Conservation (phyloP, 2,113 vertebrate genomes). For the Reinhardtius hippoglossoides region DNA sequence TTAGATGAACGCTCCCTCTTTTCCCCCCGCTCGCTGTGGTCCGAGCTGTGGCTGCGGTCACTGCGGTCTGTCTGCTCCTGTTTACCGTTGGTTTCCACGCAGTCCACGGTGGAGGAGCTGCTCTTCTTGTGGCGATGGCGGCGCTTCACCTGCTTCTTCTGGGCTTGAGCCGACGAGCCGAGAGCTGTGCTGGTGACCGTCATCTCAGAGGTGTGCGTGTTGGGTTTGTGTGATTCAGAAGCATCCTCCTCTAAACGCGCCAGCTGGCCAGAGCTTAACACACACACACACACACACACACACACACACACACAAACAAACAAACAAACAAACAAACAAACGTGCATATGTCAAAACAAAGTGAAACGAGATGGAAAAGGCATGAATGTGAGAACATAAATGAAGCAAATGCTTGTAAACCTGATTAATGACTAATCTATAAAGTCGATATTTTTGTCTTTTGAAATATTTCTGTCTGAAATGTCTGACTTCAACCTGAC, state of each 20-base stretch:
- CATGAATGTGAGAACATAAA: constrained; percentile 21
- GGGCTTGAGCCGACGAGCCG: constrained; percentile 62
- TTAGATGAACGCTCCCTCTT: constrained; percentile 67
- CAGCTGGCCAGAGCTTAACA: constrained; percentile 83
- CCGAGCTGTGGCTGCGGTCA: constrained; percentile 65
- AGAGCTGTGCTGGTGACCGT: constrained; percentile 80
- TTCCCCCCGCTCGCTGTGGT: constrained; percentile 60
- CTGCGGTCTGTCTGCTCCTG: constrained; percentile 46
- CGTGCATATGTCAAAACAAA: constrained; percentile 17
- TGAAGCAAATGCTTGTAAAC: constrained; percentile 9
- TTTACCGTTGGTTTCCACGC: constrained; percentile 72
- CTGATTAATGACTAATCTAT: neutral
- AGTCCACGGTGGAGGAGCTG: constrained; percentile 74
- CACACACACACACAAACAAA: constrained; percentile 72
- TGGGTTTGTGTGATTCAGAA: constrained; percentile 72
- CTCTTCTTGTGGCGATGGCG: constrained; percentile 85
- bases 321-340: constrained; percentile 66
- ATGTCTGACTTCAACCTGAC: neutral
- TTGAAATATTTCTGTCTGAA: neutral
- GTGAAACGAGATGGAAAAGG: constrained; percentile 41
- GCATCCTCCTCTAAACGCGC: constrained; percentile 86
- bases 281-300: constrained; percentile 82
- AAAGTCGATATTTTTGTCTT: too few species aligned
- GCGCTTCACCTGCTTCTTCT: constrained; percentile 87
- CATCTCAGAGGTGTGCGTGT: constrained; percentile 71